Evolutionary conservation across 2,797 vertebrate species (phyloP), one percentile per base, ranked within the genome.

Genomic region (Neopelma chrysocephalum): DNA sequence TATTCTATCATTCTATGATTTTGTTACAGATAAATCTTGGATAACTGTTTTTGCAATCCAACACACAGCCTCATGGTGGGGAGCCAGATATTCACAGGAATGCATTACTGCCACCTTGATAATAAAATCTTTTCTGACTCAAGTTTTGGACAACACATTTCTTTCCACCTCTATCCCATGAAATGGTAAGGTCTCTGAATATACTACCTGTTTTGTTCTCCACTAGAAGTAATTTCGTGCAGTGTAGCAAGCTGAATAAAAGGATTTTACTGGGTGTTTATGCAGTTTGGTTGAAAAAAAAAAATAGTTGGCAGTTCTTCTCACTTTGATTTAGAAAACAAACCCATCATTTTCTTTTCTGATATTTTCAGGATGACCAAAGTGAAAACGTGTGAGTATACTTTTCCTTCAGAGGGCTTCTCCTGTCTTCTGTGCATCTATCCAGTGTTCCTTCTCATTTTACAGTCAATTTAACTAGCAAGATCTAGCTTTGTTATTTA

Each of bases 1-100:
- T 34, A 17, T 72, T 66, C 56, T 22, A 18, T 51, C 15, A 62
- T 53, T 57, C 29, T 32, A 13, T 25, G 8, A 25, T 62, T 82
- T 72, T 50, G 10, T 57, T 40, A 61, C 31, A 68, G 48, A 38
- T 17, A 58, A 47, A 56, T 10, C 27, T 15, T 68, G n/a, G 4
- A 27, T 56, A 61, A 27, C 18, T 72, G 8, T 5, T 90, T 82
- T 19, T 79, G 19, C 32, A 45, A 32, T 62, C 17, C 32, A 71
- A 42, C 23, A 40, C 11, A 11, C 0, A 0, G 20, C 25, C 56
- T 56, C 21, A 26, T 36, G 22, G 25, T 15, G 19, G 8, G 10
- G 19, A 66, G n/a, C 43, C 47, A 87, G 48, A 53, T 42, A 69
- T 32, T 57, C n/a, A 32, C 9, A 48, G 25, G 25, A 56, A 69